Evolutionary conservation across 2,113 vertebrate species (phyloP), one percentile per base, ranked within the genome.

Genomic region (Caretta caretta): DNA sequence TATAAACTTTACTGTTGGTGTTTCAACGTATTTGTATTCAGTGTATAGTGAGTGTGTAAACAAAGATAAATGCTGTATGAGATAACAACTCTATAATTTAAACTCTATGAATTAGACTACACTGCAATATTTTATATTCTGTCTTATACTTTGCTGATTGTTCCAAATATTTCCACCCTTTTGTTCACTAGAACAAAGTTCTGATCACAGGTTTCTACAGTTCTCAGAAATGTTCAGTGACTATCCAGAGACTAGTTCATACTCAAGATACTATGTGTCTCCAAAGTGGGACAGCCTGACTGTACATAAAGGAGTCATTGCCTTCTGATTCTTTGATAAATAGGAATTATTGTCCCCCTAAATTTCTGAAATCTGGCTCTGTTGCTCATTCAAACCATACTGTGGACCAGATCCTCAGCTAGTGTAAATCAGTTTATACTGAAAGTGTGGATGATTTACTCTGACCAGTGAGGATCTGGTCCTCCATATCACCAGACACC

Each of bases 21-120:
- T 84, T 81, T 86, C 89, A 49, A 46, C 17, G 3, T 90, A 89
- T 88, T 95, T 92, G 82, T 84, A 31, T 92, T 92, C 80, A 59
- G 11, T 22, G 11, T 22, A 48, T 29, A 80, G 17, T 35, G 90
- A 76, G 88, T 69, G 25, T 2, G 24, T 35, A 31, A 88, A 8
- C 31, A 84, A 1, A 93, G 79, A 16, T 57, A 59, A 51, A 85
- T n/a, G 53, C 0, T 0, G 56, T 8, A 8, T 29, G 29, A 86
- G 2, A 10, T 6, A 1, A 56, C 54, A 20, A 29, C 83, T 86
- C 53, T 76, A 48, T 38, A 31, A 76, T 38, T 81, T 81, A 25
- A 31, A 29, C 13, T 10, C 57, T 86, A 31, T 59, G n/a, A 83
- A 72, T 8, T 31, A 27, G 11, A 24, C 46, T 25, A 78, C 82